Conservation (phyloP, 2,797 vertebrate genomes). For the Aplochiton taeniatus region DNA sequence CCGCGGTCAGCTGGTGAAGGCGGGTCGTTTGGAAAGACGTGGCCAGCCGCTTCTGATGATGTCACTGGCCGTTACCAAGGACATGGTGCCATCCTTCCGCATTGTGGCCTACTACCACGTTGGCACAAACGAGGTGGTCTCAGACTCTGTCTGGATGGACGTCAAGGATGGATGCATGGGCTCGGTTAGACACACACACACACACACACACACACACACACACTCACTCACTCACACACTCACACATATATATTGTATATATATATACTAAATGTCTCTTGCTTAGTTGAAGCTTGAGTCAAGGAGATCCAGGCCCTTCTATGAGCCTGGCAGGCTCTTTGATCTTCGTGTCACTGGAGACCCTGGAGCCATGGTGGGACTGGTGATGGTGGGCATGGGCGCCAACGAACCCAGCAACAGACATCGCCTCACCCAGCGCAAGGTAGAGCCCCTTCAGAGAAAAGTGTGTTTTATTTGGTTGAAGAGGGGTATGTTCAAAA, state of each 20-base stretch:
- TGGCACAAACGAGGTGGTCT: constrained; percentile 67
- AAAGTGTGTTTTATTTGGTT: no score
- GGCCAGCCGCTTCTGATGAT: constrained; percentile 73
- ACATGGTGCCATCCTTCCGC: constrained; percentile 87
- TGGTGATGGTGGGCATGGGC: constrained; percentile 86
- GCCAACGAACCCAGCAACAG: constrained; percentile 83
- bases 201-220: neutral
- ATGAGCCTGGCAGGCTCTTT: constrained; percentile 62
- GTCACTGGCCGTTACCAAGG: constrained; percentile 59
- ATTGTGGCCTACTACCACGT: constrained; percentile 79
- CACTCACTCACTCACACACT: neutral
- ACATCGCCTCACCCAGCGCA: constrained; percentile 79
- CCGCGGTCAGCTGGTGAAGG: constrained; percentile 75
- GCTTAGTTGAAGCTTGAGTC: constrained; percentile 28
- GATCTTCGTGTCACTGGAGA: constrained; percentile 77
- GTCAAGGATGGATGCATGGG: constrained; percentile 85
- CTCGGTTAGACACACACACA: constrained; percentile 62
- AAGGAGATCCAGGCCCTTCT: neutral
- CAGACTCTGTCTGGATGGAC: constrained; percentile 86
- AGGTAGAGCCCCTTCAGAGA: no score
- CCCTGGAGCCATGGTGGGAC: constrained; percentile 72
- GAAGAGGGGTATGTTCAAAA: no score
- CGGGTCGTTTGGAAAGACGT: constrained; percentile 30
- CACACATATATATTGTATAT: neutral
- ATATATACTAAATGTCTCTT: neutral